Conservation (phyloP, 2,888 invertebrate species). For the Apocheima hispidaria region DNA sequence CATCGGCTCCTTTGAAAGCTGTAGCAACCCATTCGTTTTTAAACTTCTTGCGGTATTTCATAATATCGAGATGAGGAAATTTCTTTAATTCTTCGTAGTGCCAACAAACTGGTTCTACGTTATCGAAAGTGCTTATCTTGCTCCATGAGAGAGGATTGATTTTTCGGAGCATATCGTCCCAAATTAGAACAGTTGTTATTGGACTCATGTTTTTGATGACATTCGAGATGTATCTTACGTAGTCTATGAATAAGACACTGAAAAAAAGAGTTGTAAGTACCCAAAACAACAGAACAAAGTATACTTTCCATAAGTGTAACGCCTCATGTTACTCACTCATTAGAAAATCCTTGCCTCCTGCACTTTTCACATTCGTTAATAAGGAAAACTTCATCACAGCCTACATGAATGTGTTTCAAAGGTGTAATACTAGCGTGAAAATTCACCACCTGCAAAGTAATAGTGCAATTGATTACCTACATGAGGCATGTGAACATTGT, state of each 20-base stretch:
- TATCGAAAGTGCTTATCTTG: slow-evolving; percentile 71
- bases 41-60: slow-evolving; percentile 79
- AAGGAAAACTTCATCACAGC: slow-evolving; percentile 93
- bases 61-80: slow-evolving; percentile 59
- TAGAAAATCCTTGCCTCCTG: slow-evolving; percentile 45
- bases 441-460: slow-evolving; percentile 66
- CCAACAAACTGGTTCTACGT: slow-evolving; percentile 90
- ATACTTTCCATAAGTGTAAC: no score
- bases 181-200: slow-evolving; percentile 88
- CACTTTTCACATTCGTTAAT: slow-evolving; percentile 88
- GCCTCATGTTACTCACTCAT: slow-evolving; percentile 66
- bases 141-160: slow-evolving; percentile 79
- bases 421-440: slow-evolving; percentile 65
- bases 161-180: slow-evolving; percentile 93
- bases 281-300: neutral
- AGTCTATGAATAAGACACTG: slow-evolving; percentile 87
- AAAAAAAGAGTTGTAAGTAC: slow-evolving; percentile 42
- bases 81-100: slow-evolving; percentile 80
- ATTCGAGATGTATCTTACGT: slow-evolving; percentile 84
- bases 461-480: no score
- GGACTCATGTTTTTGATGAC: slow-evolving; percentile 80
- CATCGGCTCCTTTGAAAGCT: slow-evolving; percentile 93
- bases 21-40: slow-evolving; percentile 92
- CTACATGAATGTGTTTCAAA: slow-evolving; percentile 88
- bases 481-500: no score